Percentiles rank a stretch among this genome's conserved stretches.
Evolutionary conservation across 2,888 invertebrate species (phyloP).

Genomic region (Trachelus iudaicus): DNA sequence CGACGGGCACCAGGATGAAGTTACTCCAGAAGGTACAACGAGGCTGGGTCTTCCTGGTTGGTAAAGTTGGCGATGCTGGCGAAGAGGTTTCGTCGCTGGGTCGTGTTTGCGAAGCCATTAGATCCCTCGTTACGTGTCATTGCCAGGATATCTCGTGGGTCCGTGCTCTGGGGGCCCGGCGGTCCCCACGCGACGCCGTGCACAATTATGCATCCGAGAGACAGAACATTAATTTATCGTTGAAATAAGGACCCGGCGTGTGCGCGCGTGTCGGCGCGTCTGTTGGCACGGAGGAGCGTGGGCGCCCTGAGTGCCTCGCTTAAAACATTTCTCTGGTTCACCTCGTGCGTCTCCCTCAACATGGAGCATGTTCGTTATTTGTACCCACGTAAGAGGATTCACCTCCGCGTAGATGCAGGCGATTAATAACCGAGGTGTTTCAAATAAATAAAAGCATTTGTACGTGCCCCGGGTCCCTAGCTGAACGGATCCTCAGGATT

Average conservation of each 20-base stretch:
- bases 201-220: slow-evolving; percentile 60
- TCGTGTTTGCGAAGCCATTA: slow-evolving; percentile 48
- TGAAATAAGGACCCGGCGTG: slow-evolving; percentile 58
- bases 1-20: too few relatives aligned
- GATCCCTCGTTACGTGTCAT: slow-evolving; percentile 55
- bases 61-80: too few relatives aligned
- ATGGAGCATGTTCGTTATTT: slow-evolving; percentile 61
- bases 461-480: slow-evolving; percentile 9
- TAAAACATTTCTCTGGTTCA: slow-evolving; percentile 64
- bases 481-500: not conserved
- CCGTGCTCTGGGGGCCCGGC: not conserved
- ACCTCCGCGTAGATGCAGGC: slow-evolving; percentile 45
- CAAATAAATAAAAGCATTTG: slow-evolving; percentile 64
- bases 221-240: slow-evolving; percentile 62
- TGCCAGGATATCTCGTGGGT: slow-evolving; percentile 45
- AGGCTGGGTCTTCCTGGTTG: too few relatives aligned
- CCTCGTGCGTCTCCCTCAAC: slow-evolving; percentile 44
- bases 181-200: slow-evolving; percentile 12
- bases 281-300: slow-evolving; percentile 57
- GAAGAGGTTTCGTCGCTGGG: not conserved
- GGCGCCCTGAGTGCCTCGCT: slow-evolving; percentile 58
- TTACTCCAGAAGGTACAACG: too few relatives aligned
- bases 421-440: slow-evolving; percentile 64
- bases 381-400: slow-evolving; percentile 56
- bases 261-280: slow-evolving; percentile 62